phyloP scores from a whole-genome alignment of 2,113 vertebrate species.

The Paraplagusia blochii region DNA sequence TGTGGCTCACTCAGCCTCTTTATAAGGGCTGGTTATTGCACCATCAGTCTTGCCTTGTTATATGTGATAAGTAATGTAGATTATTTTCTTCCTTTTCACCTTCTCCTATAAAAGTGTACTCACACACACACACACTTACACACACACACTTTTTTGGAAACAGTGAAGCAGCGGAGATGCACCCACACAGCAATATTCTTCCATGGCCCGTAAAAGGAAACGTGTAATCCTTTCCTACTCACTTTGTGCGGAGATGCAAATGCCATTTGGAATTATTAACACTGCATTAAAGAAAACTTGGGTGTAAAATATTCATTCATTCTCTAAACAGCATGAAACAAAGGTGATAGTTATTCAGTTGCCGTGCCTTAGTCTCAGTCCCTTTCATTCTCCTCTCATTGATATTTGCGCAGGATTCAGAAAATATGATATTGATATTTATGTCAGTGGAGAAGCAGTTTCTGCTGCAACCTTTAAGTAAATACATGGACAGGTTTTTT shows the following conservation, averaged over 20 bases:
- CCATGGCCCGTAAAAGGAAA: conserved; percentile 25
- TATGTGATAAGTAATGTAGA: too few relatives aligned
- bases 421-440: too few relatives aligned
- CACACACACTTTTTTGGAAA: too few relatives aligned
- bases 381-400: neutral
- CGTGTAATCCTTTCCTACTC: conserved; percentile 5
- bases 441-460: too few relatives aligned
- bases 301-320: conserved; percentile 6
- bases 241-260: conserved; percentile 10
- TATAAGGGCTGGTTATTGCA: too few relatives aligned
- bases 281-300: conserved; percentile 5
- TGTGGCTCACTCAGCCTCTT: neutral
- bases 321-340: conserved; percentile 2
- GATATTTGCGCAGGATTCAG: too few relatives aligned
- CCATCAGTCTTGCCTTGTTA: too few relatives aligned
- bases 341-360: neutral
- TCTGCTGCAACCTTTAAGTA: too few relatives aligned
- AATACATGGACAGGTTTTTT: too few relatives aligned
- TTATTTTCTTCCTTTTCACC: too few relatives aligned
- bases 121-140: too few relatives aligned
- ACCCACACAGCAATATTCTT: neutral
- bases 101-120: too few relatives aligned
- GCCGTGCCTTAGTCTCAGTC: neutral
- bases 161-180: neutral
- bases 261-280: conserved; percentile 15